Conservation (phyloP, 1,140 invertebrate species). For the Cepaea nemoralis region DNA sequence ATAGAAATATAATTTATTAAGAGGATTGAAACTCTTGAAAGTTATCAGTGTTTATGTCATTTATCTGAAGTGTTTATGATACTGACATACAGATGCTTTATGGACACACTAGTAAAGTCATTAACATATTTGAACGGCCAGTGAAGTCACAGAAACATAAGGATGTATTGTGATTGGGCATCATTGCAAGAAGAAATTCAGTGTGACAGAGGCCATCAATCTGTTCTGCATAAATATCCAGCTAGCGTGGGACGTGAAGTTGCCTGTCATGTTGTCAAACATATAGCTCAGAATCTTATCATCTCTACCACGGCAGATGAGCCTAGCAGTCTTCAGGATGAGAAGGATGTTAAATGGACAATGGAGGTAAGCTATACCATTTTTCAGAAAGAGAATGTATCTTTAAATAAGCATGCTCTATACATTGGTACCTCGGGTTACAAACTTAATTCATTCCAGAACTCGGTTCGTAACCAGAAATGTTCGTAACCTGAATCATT, state of each 20-base stretch:
- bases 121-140: constrained; percentile 55
- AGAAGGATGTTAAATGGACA: constrained; percentile 87
- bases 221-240: constrained; percentile 89
- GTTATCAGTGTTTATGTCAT: no score
- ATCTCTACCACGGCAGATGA: constrained; percentile 71
- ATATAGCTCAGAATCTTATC: constrained; percentile 81
- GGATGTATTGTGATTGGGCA: constrained; percentile 72
- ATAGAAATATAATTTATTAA: no score
- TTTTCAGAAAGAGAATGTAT: no score
- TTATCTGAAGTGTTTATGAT: no score
- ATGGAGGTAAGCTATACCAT: constrained; percentile 80
- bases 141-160: constrained; percentile 83
- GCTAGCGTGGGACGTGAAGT: constrained; percentile 84
- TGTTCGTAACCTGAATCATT: no score
- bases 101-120: no score
- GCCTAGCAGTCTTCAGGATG: constrained; percentile 68
- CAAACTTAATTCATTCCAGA: no score
- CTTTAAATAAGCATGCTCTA: no score
- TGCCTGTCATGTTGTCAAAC: constrained; percentile 84
- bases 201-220: constrained; percentile 77
- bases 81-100: no score
- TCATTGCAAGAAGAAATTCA: constrained; percentile 70
- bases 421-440: no score
- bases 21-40: no score
- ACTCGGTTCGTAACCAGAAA: no score